Conservation (phyloP, 2,113 vertebrate species). For the Ptyas mucosa region DNA sequence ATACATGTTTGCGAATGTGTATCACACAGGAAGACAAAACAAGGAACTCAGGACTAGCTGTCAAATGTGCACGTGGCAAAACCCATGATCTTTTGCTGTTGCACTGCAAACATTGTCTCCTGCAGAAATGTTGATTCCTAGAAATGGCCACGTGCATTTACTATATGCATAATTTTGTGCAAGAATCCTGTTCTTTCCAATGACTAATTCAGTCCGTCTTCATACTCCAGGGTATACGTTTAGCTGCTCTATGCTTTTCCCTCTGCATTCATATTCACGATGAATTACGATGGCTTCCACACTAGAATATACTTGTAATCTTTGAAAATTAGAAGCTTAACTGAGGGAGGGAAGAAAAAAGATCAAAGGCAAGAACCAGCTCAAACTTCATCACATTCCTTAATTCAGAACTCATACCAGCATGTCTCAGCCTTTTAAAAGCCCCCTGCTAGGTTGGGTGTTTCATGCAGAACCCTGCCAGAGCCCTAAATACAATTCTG, state of each 20-base stretch:
- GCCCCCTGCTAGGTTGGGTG: rapidly evolving
- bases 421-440: not conserved
- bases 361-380: not conserved
- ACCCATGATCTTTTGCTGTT: not conserved
- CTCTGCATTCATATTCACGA: not conserved
- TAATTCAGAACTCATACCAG: not conserved
- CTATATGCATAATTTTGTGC: not conserved
- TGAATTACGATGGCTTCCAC: not conserved
- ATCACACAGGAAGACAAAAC: not conserved
- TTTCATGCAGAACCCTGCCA: not conserved
- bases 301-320: not conserved
- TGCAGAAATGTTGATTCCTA: not conserved
- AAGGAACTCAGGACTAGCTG: not conserved
- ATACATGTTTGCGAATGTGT: not conserved
- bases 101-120: not conserved
- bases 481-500: not conserved
- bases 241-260: not conserved
- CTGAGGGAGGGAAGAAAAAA: not conserved
- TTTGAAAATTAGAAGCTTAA: not conserved
- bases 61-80: not conserved
- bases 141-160: not conserved
- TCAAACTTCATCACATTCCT: not conserved
- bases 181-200: not conserved
- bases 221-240: not conserved
- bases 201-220: not conserved